Percentiles rank a stretch among this genome's conserved stretches.
phyloP scores from a whole-genome alignment of 1,140 invertebrate species.

The Trichomalopsis sarcophagae region DNA sequence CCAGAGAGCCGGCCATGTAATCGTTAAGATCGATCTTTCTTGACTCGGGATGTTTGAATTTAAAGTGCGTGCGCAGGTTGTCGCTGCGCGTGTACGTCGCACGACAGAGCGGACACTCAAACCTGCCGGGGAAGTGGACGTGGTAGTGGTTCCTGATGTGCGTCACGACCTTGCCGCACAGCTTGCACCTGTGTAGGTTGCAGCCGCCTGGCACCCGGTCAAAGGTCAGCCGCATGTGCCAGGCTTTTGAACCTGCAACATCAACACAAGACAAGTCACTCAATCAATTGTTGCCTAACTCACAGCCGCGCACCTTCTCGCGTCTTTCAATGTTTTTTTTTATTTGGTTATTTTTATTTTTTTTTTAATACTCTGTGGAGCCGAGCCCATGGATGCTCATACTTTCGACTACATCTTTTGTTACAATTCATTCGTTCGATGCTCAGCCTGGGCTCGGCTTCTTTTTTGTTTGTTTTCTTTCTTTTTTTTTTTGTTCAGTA shows the following conservation, averaged over 20 bases:
- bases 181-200: slow-evolving; percentile 92
- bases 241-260: slow-evolving; percentile 92
- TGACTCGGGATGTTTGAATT: slow-evolving; percentile 91
- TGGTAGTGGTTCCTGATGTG: slow-evolving; percentile 94
- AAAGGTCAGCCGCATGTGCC: slow-evolving; percentile 93
- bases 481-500: slow-evolving; percentile 20
- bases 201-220: slow-evolving; percentile 90
- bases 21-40: slow-evolving; percentile 84
- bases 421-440: background rate
- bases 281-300: slow-evolving; percentile 68
- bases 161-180: slow-evolving; percentile 93
- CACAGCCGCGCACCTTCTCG: slow-evolving; percentile 51
- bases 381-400: slow-evolving; percentile 10
- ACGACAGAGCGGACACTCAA: slow-evolving; percentile 90
- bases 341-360: slow-evolving; percentile 41
- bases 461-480: slow-evolving; percentile 25
- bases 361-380: slow-evolving; percentile 25
- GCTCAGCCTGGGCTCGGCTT: slow-evolving; percentile 34
- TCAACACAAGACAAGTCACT: slow-evolving; percentile 79
- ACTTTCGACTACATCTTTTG: background rate
- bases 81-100: slow-evolving; percentile 91
- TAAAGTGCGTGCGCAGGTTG: slow-evolving; percentile 91
- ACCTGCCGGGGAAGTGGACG: slow-evolving; percentile 91
- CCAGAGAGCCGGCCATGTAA: slow-evolving; percentile 73
- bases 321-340: slow-evolving; percentile 30